Conservation (phyloP, 2,797 vertebrate species). For the Tokudaia tokunoshimensis region DNA sequence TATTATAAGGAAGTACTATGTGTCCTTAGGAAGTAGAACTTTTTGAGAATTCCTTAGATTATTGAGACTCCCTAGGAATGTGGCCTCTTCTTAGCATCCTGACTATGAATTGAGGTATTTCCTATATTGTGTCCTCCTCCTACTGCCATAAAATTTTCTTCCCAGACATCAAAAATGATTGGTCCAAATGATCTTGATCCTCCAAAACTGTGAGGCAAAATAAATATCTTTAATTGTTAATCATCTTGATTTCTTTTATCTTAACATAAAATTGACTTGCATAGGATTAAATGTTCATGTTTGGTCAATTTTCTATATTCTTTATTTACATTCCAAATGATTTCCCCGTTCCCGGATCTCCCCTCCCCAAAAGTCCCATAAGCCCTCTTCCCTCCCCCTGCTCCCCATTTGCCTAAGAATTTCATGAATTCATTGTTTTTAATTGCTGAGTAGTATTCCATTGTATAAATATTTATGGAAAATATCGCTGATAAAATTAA, state of each 20-base stretch:
- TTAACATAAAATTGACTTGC: not conserved
- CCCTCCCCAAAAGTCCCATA: too few species aligned
- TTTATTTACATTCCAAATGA: too few species aligned
- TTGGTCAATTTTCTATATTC: not conserved
- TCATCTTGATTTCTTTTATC: not conserved
- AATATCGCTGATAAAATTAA: too few species aligned
- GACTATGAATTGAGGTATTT: not conserved
- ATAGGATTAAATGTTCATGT: not conserved
- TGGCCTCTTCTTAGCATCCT: not conserved
- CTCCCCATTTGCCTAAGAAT: too few species aligned
- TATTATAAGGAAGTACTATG: not conserved
- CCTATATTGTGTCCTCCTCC: not conserved
- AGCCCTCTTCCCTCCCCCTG: too few species aligned
- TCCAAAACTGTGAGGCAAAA: not conserved
- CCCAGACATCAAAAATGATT: not conserved
- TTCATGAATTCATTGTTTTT: too few species aligned
- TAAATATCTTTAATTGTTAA: not conserved
- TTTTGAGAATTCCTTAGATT: not conserved
- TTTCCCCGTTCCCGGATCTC: too few species aligned
- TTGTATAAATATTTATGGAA: too few species aligned
- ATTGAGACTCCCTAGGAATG: not conserved
- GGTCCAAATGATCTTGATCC: not conserved
- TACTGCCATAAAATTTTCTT: not conserved
- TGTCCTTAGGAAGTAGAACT: not conserved
- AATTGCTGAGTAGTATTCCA: too few species aligned